Conservation (phyloP, 1,140 invertebrate genomes). For the Batillaria attramentaria region DNA sequence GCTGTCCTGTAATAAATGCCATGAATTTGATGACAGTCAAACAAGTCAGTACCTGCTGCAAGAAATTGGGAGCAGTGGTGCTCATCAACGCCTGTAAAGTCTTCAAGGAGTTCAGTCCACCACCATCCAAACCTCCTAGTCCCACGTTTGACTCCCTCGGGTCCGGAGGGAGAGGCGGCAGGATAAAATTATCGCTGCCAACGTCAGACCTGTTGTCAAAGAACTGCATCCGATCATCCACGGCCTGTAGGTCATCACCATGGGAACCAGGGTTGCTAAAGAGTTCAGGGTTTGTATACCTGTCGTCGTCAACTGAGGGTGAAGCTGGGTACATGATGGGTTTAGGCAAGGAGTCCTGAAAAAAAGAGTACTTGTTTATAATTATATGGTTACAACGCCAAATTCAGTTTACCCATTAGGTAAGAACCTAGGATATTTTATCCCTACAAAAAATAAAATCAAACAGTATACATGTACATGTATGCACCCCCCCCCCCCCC, state of each 20-base stretch:
- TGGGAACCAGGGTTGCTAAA: constrained; percentile 63
- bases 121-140: background rate
- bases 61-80: constrained; percentile 24
- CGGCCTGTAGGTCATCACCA: constrained; percentile 41
- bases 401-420: too few relatives aligned
- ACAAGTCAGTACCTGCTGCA: constrained; percentile 37
- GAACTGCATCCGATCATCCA: constrained; percentile 44
- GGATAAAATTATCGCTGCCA: constrained; percentile 44
- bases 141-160: constrained; percentile 4
- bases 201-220: constrained; percentile 57
- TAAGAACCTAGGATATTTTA: too few relatives aligned
- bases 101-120: constrained; percentile 4
- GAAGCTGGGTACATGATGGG: constrained; percentile 56
- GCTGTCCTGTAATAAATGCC: too few relatives aligned
- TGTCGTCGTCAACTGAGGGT: constrained; percentile 48
- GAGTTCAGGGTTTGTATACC: constrained; percentile 62
- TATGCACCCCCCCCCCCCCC: too few relatives aligned
- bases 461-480: too few relatives aligned
- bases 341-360: constrained; percentile 46
- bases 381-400: too few relatives aligned
- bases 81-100: constrained; percentile 28
- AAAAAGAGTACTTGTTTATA: too few relatives aligned
- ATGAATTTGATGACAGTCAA: too few relatives aligned
- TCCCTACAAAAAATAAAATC: too few relatives aligned
- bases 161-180: constrained; percentile 29